Evolutionary conservation across 2,113 vertebrate genomes (phyloP).

Genomic region (Tachuris rubrigastra): DNA sequence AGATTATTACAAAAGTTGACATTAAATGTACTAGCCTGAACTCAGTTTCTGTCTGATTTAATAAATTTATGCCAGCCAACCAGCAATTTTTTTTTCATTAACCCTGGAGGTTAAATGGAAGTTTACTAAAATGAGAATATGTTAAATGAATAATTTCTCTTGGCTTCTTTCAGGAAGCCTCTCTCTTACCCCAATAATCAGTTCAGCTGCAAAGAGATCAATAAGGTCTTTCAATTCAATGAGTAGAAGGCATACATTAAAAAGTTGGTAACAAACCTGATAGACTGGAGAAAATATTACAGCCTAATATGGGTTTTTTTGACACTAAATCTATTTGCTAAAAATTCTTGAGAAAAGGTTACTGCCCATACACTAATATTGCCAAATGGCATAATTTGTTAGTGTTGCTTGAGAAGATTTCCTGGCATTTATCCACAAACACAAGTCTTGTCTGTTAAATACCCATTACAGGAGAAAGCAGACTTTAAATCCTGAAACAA

Average conservation of each 20-base stretch:
- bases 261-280: conserved; percentile 34
- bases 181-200: conserved; percentile 54
- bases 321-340: conserved; percentile 50
- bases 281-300: conserved; percentile 10
- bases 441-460: conserved; percentile 27
- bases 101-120: conserved; percentile 49
- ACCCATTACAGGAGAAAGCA: not conserved
- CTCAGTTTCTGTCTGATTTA: conserved; percentile 38
- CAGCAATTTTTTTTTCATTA: conserved; percentile 44
- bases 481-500: not conserved
- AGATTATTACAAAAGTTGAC: not conserved
- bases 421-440: conserved; percentile 18
- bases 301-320: not conserved
- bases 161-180: conserved; percentile 21
- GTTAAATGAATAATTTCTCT: conserved; percentile 52
- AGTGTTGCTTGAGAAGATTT: not conserved
- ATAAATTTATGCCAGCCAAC: conserved; percentile 34
- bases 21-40: conserved; percentile 17
- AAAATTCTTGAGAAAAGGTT: conserved; percentile 56
- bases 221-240: conserved; percentile 51
- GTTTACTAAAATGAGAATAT: conserved; percentile 50
- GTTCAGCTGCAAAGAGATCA: conserved; percentile 42
- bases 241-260: conserved; percentile 35
- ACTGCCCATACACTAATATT: conserved; percentile 27
- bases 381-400: conserved; percentile 47